A percentile compares a stretch with the other conserved stretches of the same genome.
phyloP scores from a whole-genome alignment of 2,888 invertebrate species.

The Chloroclystis v-ata region DNA sequence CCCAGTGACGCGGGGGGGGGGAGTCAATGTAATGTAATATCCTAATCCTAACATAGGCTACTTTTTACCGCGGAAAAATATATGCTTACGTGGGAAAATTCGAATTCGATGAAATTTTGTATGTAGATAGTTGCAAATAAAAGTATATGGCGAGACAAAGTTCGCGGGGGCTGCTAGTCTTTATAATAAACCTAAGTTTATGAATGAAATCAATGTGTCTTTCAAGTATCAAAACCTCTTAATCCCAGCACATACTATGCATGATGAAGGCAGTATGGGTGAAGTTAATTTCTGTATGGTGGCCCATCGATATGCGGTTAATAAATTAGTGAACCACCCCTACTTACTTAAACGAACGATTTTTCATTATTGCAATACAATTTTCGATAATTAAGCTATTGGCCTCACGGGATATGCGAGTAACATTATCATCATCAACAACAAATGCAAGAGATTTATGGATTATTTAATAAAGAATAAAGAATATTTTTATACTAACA shows the following conservation, averaged over 20 bases:
- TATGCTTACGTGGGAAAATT: no score
- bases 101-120: no score
- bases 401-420: slow-evolving; percentile 21
- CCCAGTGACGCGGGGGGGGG: no score
- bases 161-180: no score
- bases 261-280: slow-evolving; percentile 62
- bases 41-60: no score
- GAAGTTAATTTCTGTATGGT: slow-evolving; percentile 73
- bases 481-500: no score
- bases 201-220: neutral
- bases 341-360: slow-evolving; percentile 51
- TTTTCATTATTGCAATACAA: slow-evolving; percentile 48
- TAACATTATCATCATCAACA: neutral
- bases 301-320: slow-evolving; percentile 65
- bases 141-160: no score
- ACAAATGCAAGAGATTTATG: neutral
- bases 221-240: slow-evolving; percentile 43
- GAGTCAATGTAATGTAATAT: no score
- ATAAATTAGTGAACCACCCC: slow-evolving; percentile 71
- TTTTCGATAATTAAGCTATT: slow-evolving; percentile 36
- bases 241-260: slow-evolving; percentile 47
- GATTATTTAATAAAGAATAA: neutral
- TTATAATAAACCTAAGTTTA: no score
- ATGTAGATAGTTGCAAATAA: no score
- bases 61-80: no score